Evolutionary conservation across 2,888 invertebrate species (phyloP).

Genomic region (Malthinus flaveolus): DNA sequence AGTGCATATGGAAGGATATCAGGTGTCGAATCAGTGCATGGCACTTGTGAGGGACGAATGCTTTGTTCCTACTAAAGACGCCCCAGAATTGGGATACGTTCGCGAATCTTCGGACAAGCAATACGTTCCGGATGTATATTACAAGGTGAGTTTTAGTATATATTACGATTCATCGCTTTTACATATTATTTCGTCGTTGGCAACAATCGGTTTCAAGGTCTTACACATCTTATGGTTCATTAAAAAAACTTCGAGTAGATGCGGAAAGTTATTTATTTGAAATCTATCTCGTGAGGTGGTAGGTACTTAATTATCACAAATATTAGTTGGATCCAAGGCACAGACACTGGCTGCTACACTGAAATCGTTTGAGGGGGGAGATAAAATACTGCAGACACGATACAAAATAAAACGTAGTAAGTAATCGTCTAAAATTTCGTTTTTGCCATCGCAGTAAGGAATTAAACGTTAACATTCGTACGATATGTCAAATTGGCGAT

Average conservation of each 20-base stretch:
- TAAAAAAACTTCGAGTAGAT: slow-evolving; percentile 34
- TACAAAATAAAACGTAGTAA: slow-evolving; percentile 10
- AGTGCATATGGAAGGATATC: slow-evolving; percentile 98
- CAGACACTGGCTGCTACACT: slow-evolving; percentile 53
- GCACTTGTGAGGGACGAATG: slow-evolving; percentile 92
- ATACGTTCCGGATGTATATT: slow-evolving; percentile 99
- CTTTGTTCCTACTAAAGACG: slow-evolving; percentile 94
- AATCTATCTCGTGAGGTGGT: slow-evolving; percentile 52
- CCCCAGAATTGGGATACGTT: slow-evolving; percentile 94
- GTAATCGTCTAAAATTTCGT: background rate
- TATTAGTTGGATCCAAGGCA: slow-evolving; percentile 54
- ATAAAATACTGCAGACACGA: slow-evolving; percentile 21
- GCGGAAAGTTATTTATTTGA: slow-evolving; percentile 52
- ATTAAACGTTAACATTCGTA: too few species aligned
- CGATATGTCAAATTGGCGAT: slow-evolving; percentile 1
- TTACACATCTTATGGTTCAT: background rate
- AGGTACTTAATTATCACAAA: slow-evolving; percentile 54
- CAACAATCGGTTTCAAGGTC: background rate
- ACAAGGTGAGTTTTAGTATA: slow-evolving; percentile 76
- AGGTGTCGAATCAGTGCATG: slow-evolving; percentile 98
- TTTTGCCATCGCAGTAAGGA: background rate
- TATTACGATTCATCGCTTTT: too few species aligned
- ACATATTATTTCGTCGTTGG: background rate
- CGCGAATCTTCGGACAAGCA: slow-evolving; percentile 90
- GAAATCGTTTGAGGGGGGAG: slow-evolving; percentile 36